Evolutionary conservation across 2,888 invertebrate genomes (phyloP).

Genomic region (Heliconius cydno): DNA sequence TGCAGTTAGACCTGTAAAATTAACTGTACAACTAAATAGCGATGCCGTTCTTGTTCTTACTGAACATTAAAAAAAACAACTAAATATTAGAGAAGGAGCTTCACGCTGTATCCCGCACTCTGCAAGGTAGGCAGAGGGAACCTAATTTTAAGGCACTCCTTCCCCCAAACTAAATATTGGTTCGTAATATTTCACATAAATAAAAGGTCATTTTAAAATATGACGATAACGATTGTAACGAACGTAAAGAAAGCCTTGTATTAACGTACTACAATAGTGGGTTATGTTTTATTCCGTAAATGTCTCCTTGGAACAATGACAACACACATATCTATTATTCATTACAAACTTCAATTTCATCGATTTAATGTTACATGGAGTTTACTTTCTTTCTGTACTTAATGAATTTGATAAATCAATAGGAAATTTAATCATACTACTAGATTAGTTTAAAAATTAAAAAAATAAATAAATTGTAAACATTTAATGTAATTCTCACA

Average conservation of each 20-base stretch:
- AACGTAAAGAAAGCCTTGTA: neutral
- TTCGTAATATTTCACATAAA: neutral
- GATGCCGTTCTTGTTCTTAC: slow-evolving; percentile 61
- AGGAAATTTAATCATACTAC: neutral
- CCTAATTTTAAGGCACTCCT: no score
- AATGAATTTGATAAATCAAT: neutral
- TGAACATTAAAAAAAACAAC: neutral
- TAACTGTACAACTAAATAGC: slow-evolving; percentile 81
- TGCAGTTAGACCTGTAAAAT: slow-evolving; percentile 82
- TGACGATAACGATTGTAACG: neutral
- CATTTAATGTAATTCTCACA: neutral
- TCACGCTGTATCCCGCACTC: no score
- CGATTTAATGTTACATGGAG: neutral
- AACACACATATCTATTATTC: neutral
- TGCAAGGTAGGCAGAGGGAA: no score
- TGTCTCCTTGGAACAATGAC: neutral
- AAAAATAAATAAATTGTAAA: neutral
- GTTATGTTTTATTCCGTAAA: neutral
- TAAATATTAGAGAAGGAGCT: no score
- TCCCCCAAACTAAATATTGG: neutral
- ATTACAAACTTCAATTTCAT: neutral
- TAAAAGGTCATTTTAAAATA: neutral
- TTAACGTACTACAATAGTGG: neutral
- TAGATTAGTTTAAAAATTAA: neutral
- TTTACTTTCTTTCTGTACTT: neutral